Base-by-base conservation (phyloP, 1,140 invertebrate genomes). In the Scaptomyza pallida region DNA sequence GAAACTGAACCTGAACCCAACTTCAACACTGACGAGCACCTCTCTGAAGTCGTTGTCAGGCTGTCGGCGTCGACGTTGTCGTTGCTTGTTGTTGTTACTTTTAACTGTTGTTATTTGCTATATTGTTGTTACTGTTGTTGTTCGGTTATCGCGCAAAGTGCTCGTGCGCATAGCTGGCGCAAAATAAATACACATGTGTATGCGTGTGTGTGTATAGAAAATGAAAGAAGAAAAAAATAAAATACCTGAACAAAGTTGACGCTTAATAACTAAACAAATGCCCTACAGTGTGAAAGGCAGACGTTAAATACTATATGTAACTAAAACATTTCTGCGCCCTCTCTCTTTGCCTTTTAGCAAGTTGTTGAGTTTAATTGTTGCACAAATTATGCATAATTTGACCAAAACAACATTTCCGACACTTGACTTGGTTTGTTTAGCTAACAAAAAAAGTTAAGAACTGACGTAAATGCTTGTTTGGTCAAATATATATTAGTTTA, bases 191-290 rank as follows among this genome's bases (percentile, higher is more conserved):
- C 5, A 9, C 6, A 30, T 1, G 2, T 30, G 6, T 8, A 30
- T 9, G 5, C 8, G 6, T 30, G 6, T 9, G 8, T 73, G 50
- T 57, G 41, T 70, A 54, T 51, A 61, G 26, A 63, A 59, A 56
- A 54, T 33, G 41, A 55, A 40, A 54, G 15, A 41, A 72, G 62
- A 71, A 44, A 69, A 19, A 72, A 69, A 71, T 51, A 69, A 19
- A 48, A 55, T 64, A 70, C 45, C 33, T 59, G 68, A 69, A 52
- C 60, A 81, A 64, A 74, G 81, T 63, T 57, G 78, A 68, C 71
- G 79, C 75, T 78, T 83, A 83, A 82, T 83, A 82, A 72, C 79
- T 77, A 74, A 76, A 70, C 79, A 75, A 83, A 72, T 82, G 79
- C 72, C 68, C 80, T 70, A 40, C 48, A 73, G 76, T 63, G 81